Evolutionary conservation across 2,113 vertebrate genomes (phyloP), one percentile per base, ranked within the genome.

Genomic region (Ondatra zibethicus): DNA sequence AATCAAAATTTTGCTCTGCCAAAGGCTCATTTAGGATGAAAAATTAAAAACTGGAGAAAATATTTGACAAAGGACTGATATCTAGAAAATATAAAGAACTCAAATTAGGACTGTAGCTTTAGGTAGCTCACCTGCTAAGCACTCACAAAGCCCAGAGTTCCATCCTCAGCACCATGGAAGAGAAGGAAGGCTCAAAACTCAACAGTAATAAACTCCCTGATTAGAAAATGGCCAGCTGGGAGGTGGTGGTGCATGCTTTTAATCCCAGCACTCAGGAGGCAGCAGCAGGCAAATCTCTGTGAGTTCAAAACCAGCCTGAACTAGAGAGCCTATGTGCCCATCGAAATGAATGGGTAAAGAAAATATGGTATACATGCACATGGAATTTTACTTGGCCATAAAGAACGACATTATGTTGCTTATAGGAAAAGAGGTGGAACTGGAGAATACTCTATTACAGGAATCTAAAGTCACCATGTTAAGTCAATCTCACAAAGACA

Each of bases 61-160:
- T 81, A 93, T 72, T 52, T 82, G 75, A 81, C 78, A 92, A 95
- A 87, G 61, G 33, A 77, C 58, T 93, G 86, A 27, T 92, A 72
- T 89, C 61, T 92, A 82, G 16, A 84, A 68, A n/a, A 84, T 31
- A 33, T 84, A 88, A 92, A 95, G 27, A 91, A 66, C 70, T 88
- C 63, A 75, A 75, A 55, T 16, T 52, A 72, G 33, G 23, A 36
- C n/a, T 88, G 16, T n/a, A 52, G 12, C 45, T 70, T 19, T 72
- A 29, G n/a, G 52, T 42, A 58, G 50, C 14, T 73, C 50, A 58
- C 25, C 14, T 75, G 50, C 70, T 70, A 33, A 31, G 50, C 87
- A 75, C 11, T 16, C 0, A 12, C 68, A 73, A 88, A 14, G 47
- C 23, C 45, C 47, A 72, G 66, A 25, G 23, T 27, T 88, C 23